These are phyloP conservation scores for Macrotus californicus DNA, from an alignment of 2,113 vertebrate species.

Conservation along the genomic window DNA sequence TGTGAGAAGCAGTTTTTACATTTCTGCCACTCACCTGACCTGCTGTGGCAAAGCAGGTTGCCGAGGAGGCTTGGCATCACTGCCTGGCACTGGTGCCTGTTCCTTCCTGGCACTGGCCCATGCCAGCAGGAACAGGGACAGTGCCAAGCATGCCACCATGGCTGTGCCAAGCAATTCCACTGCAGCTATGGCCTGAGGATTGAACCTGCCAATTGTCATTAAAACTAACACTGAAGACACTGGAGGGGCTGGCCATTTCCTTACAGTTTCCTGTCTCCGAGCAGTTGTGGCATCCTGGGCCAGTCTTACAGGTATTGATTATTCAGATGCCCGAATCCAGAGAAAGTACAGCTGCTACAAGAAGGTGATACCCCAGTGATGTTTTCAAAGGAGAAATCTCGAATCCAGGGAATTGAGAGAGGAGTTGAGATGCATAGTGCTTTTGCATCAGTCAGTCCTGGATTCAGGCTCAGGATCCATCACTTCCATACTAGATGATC, in stretches of 20 bases:
- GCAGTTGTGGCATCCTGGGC: background rate
- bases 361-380: background rate
- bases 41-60: conserved; percentile 19
- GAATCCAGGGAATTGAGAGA: background rate
- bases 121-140: conserved; percentile 39
- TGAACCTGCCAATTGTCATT: conserved; percentile 3
- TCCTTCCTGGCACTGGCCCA: conserved; percentile 41
- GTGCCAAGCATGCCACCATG: conserved; percentile 22
- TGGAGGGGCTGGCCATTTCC: background rate
- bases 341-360: background rate
- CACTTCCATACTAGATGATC: background rate
- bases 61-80: conserved; percentile 27
- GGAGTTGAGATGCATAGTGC: background rate
- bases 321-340: background rate
- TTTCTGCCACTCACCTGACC: conserved; percentile 50
- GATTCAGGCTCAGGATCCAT: conserved; percentile 11
- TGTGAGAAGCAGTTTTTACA: conserved; percentile 36
- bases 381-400: background rate
- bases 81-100: background rate
- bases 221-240: background rate
- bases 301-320: background rate
- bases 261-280: background rate
- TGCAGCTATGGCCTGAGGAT: background rate
- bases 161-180: conserved; percentile 37
- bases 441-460: conserved; percentile 1